phyloP scores from a whole-genome alignment of 2,888 invertebrate genomes.

The Phortica magna region DNA sequence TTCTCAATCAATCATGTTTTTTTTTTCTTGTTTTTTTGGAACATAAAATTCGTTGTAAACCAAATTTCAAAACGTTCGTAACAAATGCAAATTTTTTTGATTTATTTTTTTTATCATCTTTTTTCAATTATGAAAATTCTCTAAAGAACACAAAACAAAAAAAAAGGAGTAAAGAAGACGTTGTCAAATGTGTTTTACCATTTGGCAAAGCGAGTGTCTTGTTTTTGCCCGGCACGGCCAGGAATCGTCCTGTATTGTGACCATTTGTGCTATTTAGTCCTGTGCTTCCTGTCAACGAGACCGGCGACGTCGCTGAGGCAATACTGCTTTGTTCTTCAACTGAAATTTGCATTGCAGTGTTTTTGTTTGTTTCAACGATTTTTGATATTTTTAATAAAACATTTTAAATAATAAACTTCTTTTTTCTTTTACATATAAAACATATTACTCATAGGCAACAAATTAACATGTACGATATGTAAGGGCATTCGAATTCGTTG shows the following conservation, averaged over 20 bases:
- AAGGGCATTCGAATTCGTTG: too few relatives aligned
- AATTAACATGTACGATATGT: too few relatives aligned
- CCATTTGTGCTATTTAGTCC: constrained; percentile 64
- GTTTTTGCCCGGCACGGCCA: constrained; percentile 76
- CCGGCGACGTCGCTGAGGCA: constrained; percentile 68
- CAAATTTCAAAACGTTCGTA: too few relatives aligned
- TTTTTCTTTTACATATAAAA: not conserved
- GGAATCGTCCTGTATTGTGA: constrained; percentile 69
- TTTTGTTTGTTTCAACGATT: constrained; percentile 29
- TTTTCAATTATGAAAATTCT: too few relatives aligned
- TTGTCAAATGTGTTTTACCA: constrained; percentile 37
- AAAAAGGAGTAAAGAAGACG: constrained; percentile 6
- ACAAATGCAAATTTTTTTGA: too few relatives aligned
- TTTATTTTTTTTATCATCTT: too few relatives aligned
- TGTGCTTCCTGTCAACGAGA: constrained; percentile 70
- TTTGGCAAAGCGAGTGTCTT: constrained; percentile 60
- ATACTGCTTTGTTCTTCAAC: constrained; percentile 76
- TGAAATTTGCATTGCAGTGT: constrained; percentile 58
- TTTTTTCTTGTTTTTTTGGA: too few relatives aligned
- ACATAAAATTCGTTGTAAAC: too few relatives aligned
- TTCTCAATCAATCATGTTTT: too few relatives aligned
- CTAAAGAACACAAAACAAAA: too few relatives aligned
- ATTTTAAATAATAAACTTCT: too few relatives aligned
- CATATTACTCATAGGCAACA: not conserved
- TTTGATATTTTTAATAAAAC: constrained; percentile 17